Evolutionary conservation across 2,888 invertebrate species (phyloP), one percentile per base, ranked within the genome.

Genomic region (Himalopsyche japonica): DNA sequence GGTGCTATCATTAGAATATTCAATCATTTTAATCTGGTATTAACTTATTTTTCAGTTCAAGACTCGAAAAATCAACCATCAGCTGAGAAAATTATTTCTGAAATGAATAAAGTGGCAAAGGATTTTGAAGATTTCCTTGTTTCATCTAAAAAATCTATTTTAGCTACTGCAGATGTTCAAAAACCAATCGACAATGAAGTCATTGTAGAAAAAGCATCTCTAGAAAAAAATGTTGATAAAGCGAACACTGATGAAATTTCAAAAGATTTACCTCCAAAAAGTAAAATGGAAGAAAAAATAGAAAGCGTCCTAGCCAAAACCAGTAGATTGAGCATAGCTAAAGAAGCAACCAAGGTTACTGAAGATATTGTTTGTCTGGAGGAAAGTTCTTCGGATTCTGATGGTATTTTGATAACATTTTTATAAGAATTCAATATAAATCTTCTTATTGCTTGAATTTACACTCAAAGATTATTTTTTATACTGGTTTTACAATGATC

Each of bases 311-410:
- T 57, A 20, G n/a, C 0, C 87, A 88, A 0, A 86, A 76, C 79
- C 88, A 88, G 47, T 70, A 86, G 12, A 88, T 79, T 89, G 15
- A 86, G 85, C 0, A 86, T 88, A 3, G n/a, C 87, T 1, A 80
- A 85, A 6, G 78, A 83, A 0, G 85, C 81, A 0, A 64, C 84
- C 0, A 85, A 88, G 0, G 80, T 88, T 3, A 89, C 32, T 12
- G 48, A 34, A 4, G 77, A 88, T 70, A 88, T 89, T 12, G 90
- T 91, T 0, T 89, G 90, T 4, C 85, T 91, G 80, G 90, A 88
- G 27, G 90, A 89, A 48, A 90, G 89, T 82, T 90, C 90, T 0
- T 90, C 90, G 0, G 91, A 91, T 78, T 79, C 81, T 78, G 90
- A 90, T 32, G 91, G 90, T 90, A 79, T 88, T 88, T 84, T 47